These are phyloP conservation scores for Acronicta alni DNA, from an alignment of 2,888 invertebrate genomes.

Conservation along the genomic window DNA sequence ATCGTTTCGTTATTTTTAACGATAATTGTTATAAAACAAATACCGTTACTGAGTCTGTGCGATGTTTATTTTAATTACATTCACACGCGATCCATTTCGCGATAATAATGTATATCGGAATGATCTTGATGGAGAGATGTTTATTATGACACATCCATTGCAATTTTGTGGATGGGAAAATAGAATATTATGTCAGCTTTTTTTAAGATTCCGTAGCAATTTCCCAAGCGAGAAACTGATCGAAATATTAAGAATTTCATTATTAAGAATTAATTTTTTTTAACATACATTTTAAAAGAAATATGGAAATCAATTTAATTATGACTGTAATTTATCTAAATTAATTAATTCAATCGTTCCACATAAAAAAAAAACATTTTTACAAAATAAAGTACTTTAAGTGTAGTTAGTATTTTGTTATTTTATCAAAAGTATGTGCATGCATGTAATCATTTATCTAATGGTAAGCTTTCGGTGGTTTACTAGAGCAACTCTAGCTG, in stretches of 20 bases:
- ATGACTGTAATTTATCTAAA: no score
- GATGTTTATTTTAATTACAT: slow-evolving; percentile 15
- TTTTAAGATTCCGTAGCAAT: neutral
- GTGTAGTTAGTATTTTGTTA: no score
- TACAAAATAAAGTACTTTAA: no score
- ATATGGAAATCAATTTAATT: no score
- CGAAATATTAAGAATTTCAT: neutral
- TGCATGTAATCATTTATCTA: no score
- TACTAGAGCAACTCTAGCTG: no score
- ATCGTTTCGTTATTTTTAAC: slow-evolving; percentile 2
- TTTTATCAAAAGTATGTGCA: no score
- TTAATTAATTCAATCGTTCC: no score
- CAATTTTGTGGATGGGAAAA: slow-evolving; percentile 4
- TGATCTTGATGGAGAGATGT: slow-evolving; percentile 17
- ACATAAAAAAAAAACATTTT: no score
- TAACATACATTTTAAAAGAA: no score
- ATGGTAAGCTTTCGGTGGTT: no score
- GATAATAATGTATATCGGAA: slow-evolving; percentile 23
- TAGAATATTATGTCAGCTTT: neutral
- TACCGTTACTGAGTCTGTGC: neutral
- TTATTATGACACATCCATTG: slow-evolving; percentile 10
- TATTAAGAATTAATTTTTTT: no score
- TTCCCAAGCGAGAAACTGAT: neutral
- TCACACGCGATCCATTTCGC: slow-evolving; percentile 37
- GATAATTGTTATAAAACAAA: slow-evolving; percentile 24